Conservation (phyloP, 1,140 invertebrate genomes). For the Drosophila pachea region DNA sequence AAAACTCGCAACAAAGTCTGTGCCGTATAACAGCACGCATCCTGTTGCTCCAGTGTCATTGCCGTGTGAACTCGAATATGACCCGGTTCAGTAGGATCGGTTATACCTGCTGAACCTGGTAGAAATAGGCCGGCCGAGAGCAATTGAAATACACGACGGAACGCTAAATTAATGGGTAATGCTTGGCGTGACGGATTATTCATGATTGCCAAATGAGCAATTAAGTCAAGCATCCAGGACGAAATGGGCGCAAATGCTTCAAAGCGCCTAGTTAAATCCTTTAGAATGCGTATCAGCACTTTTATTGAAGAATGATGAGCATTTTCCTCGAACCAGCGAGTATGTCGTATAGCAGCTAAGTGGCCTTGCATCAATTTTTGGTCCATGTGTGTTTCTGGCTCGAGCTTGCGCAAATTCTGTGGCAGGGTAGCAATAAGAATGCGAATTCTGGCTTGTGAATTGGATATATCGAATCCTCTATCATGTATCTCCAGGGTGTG, state of each 20-base stretch:
- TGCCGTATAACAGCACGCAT: constrained; percentile 94
- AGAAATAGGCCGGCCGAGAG: constrained; percentile 96
- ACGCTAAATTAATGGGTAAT: constrained; percentile 93
- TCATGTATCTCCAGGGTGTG: constrained; percentile 85
- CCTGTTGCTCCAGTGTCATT: constrained; percentile 96
- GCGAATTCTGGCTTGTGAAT: constrained; percentile 90
- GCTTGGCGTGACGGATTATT: constrained; percentile 96
- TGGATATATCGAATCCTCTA: constrained; percentile 90
- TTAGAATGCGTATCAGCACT: constrained; percentile 91
- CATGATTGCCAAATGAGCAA: constrained; percentile 98
- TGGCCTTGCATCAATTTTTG: constrained; percentile 92
- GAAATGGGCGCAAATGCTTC: constrained; percentile 93
- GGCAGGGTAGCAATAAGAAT: constrained; percentile 95
- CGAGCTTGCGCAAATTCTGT: constrained; percentile 94
- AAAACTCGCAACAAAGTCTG: constrained; percentile 92
- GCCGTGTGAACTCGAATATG: constrained; percentile 93
- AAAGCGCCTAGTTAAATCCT: constrained; percentile 93
- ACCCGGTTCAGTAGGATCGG: constrained; percentile 95
- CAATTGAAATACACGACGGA: constrained; percentile 91
- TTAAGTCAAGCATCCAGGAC: constrained; percentile 97
- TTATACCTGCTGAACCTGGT: constrained; percentile 95
- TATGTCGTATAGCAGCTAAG: constrained; percentile 95
- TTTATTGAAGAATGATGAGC: constrained; percentile 98
- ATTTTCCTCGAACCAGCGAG: constrained; percentile 99
- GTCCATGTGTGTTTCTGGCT: constrained; percentile 94